These are phyloP conservation scores for Sphaeridia pumilis DNA, from an alignment of 2,888 invertebrate genomes.

Conservation along the genomic window DNA sequence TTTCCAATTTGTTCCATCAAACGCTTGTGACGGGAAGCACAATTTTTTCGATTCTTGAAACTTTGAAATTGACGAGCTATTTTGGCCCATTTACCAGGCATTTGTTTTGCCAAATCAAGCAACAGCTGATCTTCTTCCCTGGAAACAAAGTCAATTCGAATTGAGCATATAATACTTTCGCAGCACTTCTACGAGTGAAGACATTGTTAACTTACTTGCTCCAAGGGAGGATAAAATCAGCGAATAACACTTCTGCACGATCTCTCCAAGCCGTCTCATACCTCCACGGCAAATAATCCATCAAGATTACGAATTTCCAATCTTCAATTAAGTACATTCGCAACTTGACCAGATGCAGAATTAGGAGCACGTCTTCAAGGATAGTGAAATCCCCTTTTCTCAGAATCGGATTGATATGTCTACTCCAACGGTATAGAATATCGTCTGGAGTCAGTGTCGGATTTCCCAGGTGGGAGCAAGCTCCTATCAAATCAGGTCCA, in stretches of 20 bases:
- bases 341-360: slow-evolving; percentile 28
- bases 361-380: slow-evolving; percentile 30
- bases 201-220: slow-evolving; percentile 30
- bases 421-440: slow-evolving; percentile 30
- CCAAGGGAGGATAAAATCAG: slow-evolving; percentile 34
- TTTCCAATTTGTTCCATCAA: slow-evolving; percentile 12
- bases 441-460: slow-evolving; percentile 22
- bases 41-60: slow-evolving; percentile 34
- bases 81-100: slow-evolving; percentile 26
- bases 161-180: no score
- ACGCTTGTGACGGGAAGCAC: slow-evolving; percentile 30
- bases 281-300: slow-evolving; percentile 32
- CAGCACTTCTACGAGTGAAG: no score
- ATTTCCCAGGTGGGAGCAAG: slow-evolving; percentile 18
- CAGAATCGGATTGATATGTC: slow-evolving; percentile 25
- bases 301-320: slow-evolving; percentile 28
- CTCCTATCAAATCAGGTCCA: slow-evolving; percentile 25
- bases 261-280: slow-evolving; percentile 34
- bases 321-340: slow-evolving; percentile 25
- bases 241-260: slow-evolving; percentile 30
- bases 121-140: slow-evolving; percentile 31
- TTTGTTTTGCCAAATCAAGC: slow-evolving; percentile 19
- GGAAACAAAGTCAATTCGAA: background rate
- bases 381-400: slow-evolving; percentile 27
- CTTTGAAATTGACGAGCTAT: slow-evolving; percentile 30